Conservation (phyloP, 92 coral and sea anemone species). For the Anthopleura xanthogrammica region DNA sequence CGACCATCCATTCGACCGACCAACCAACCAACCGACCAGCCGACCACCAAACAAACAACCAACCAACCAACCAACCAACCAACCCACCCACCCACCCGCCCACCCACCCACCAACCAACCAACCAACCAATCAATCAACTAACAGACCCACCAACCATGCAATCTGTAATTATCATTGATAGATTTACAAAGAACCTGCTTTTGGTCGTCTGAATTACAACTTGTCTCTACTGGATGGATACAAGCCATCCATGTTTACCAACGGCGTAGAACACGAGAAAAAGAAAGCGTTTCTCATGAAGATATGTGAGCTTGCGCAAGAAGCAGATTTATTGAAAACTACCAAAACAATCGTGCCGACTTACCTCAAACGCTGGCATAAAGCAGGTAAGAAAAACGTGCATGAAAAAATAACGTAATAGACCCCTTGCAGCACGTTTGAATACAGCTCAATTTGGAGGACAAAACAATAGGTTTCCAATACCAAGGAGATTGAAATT, state of each 20-base stretch:
- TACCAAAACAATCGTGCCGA: constrained; percentile 37
- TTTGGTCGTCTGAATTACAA: constrained; percentile 78
- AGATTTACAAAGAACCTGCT: constrained; percentile 78
- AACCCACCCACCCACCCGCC: neutral
- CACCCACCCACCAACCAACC: neutral
- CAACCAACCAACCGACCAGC: neutral
- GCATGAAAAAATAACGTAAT: too few species aligned
- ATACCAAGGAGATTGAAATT: too few species aligned
- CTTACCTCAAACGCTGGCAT: constrained; percentile 64
- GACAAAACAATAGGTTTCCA: too few species aligned
- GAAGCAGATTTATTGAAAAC: constrained; percentile 52
- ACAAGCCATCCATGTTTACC: constrained; percentile 73
- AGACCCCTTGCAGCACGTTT: too few species aligned
- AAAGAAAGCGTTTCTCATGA: constrained; percentile 66
- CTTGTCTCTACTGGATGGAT: constrained; percentile 51
- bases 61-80: neutral
- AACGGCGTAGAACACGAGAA: constrained; percentile 74
- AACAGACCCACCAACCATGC: too few species aligned
- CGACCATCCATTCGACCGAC: neutral
- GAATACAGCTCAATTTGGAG: too few species aligned
- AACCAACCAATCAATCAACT: neutral
- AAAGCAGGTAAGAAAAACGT: constrained; percentile 49
- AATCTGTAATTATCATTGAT: neutral
- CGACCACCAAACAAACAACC: neutral
- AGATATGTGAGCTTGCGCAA: constrained; percentile 71